A percentile compares a stretch with the other conserved stretches of the same genome.
Evolutionary conservation across 2,113 vertebrate genomes (phyloP).

Genomic region (Coturnix japonica): DNA sequence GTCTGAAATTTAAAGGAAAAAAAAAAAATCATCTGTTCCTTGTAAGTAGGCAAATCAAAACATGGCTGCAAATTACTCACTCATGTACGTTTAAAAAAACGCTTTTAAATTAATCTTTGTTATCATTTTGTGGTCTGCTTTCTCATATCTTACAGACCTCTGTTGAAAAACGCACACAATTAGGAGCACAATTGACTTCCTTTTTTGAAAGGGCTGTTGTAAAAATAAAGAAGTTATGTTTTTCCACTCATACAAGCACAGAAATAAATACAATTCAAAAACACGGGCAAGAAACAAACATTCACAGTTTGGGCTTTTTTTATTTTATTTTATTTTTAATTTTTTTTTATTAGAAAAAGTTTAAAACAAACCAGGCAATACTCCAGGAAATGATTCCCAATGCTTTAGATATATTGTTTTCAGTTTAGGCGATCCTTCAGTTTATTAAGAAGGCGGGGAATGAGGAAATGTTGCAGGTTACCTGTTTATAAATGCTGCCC

Average conservation of each 20-base stretch:
- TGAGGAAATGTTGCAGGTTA: constrained; percentile 39
- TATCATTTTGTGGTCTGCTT: background rate
- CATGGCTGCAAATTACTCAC: background rate
- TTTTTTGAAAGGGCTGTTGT: constrained; percentile 10
- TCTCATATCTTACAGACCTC: background rate
- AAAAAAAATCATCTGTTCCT: background rate
- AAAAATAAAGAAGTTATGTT: constrained; percentile 15
- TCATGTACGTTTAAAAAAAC: background rate
- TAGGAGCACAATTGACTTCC: constrained; percentile 39
- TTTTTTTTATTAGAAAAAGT: background rate
- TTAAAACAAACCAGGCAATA: constrained; percentile 33
- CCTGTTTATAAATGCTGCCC: constrained; percentile 58
- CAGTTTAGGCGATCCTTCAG: constrained; percentile 61
- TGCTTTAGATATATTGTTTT: constrained; percentile 54
- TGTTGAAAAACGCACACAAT: background rate
- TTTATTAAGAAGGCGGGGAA: constrained; percentile 13
- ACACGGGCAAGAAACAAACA: constrained; percentile 39
- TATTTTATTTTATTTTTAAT: background rate
- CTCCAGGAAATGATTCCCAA: constrained; percentile 49
- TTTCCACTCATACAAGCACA: background rate
- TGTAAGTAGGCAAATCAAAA: background rate
- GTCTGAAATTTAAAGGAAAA: background rate
- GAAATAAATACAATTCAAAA: constrained; percentile 52
- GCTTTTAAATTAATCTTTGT: background rate
- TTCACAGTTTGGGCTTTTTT: constrained; percentile 2